phyloP scores from a whole-genome alignment of 2,888 invertebrate species.

The Trilocha varians region DNA sequence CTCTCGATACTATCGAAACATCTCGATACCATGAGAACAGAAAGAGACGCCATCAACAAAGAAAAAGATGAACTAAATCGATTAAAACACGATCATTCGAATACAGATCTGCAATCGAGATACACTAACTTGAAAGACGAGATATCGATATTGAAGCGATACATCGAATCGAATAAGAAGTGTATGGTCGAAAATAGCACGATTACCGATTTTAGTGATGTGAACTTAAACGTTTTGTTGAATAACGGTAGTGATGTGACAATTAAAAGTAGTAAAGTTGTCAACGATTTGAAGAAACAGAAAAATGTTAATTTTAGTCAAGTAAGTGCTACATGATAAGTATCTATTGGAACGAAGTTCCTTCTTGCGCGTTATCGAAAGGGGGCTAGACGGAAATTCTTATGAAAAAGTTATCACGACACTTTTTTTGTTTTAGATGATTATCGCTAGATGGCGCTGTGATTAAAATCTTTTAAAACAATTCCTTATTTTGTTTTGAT shows the following conservation, averaged over 20 bases:
- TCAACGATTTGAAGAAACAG: slow-evolving; percentile 55
- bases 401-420: too few relatives aligned
- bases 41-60: slow-evolving; percentile 39
- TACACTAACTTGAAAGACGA: slow-evolving; percentile 43
- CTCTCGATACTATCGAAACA: slow-evolving; percentile 37
- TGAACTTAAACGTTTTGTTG: slow-evolving; percentile 20
- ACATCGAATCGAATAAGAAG: slow-evolving; percentile 31
- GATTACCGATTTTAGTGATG: slow-evolving; percentile 27
- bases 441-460: too few relatives aligned
- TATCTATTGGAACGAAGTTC: background rate
- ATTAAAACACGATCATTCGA: slow-evolving; percentile 5
- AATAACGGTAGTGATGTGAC: slow-evolving; percentile 35
- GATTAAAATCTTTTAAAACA: too few relatives aligned
- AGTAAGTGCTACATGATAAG: slow-evolving; percentile 24
- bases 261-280: slow-evolving; percentile 32
- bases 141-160: slow-evolving; percentile 33
- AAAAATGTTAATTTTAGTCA: slow-evolving; percentile 55
- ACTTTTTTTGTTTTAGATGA: too few relatives aligned
- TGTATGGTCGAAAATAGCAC: slow-evolving; percentile 38
- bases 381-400: too few relatives aligned
- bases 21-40: slow-evolving; percentile 39
- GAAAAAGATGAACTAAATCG: slow-evolving; percentile 30
- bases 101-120: slow-evolving; percentile 25
- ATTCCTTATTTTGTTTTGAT: too few relatives aligned
- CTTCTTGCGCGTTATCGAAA: too few relatives aligned